Conservation (phyloP, 2,113 vertebrate species). For the Paedocypris sp. region DNA sequence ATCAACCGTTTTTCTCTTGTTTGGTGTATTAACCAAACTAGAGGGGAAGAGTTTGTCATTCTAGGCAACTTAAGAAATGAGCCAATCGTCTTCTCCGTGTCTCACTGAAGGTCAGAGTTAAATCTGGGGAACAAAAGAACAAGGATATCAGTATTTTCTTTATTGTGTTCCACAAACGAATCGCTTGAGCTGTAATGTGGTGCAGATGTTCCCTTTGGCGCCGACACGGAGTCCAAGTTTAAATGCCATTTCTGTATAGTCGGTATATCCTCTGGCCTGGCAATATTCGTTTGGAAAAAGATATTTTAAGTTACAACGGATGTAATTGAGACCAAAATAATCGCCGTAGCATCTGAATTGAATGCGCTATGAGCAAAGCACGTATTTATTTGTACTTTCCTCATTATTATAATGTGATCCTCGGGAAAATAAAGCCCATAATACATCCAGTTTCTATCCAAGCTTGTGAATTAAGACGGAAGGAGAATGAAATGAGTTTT, state of each 20-base stretch:
- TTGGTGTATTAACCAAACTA: too few relatives aligned
- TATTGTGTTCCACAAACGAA: too few relatives aligned
- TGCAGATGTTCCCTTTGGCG: neutral
- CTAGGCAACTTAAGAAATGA: too few relatives aligned
- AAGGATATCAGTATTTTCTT: too few relatives aligned
- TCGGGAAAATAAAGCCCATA: neutral
- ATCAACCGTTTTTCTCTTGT: too few relatives aligned
- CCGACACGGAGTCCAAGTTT: neutral
- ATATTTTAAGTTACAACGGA: neutral
- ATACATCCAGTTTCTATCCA: neutral
- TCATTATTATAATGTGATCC: neutral
- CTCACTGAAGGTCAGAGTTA: too few relatives aligned
- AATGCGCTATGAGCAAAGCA: neutral
- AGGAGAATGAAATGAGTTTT: neutral
- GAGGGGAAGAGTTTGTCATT: too few relatives aligned
- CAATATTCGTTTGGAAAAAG: neutral
- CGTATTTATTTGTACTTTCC: neutral
- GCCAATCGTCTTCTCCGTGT: too few relatives aligned
- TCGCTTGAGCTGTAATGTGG: neutral
- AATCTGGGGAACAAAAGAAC: too few relatives aligned
- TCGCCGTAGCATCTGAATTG: neutral
- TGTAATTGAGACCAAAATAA: neutral
- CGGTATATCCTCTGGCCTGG: neutral
- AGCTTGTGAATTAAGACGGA: neutral
- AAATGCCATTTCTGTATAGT: neutral